Percentiles rank a stretch among this genome's conserved stretches.
Evolutionary conservation across 2,888 invertebrate genomes (phyloP).

Genomic region (Malacosoma neustria): DNA sequence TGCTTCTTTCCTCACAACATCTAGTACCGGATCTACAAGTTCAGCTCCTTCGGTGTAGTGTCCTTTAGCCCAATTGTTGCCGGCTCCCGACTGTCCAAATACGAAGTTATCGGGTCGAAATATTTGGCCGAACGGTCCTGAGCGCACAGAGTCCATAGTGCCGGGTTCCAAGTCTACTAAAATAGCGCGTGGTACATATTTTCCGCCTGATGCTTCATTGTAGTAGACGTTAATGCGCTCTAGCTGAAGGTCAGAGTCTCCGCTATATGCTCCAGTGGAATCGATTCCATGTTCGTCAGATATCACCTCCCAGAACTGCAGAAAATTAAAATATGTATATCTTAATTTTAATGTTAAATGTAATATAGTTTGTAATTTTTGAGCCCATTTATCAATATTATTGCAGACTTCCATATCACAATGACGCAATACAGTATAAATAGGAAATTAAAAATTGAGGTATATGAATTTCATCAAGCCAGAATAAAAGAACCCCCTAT

Average conservation of each 20-base stretch:
- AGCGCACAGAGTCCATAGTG: slow-evolving; percentile 77
- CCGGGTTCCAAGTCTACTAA: slow-evolving; percentile 54
- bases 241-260: slow-evolving; percentile 81
- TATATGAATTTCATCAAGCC: too few species aligned
- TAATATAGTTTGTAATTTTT: too few species aligned
- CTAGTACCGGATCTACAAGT: slow-evolving; percentile 75
- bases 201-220: slow-evolving; percentile 74
- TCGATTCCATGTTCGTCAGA: slow-evolving; percentile 86
- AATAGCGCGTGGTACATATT: slow-evolving; percentile 52
- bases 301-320: slow-evolving; percentile 88
- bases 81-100: slow-evolving; percentile 73
- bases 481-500: too few species aligned
- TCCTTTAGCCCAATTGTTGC: slow-evolving; percentile 78
- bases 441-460: too few species aligned
- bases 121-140: slow-evolving; percentile 77
- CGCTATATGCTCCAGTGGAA: slow-evolving; percentile 69
- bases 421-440: too few species aligned
- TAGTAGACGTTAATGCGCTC: slow-evolving; percentile 85
- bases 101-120: slow-evolving; percentile 84
- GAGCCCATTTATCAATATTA: too few species aligned
- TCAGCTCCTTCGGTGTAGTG: slow-evolving; percentile 80
- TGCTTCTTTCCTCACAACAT: slow-evolving; percentile 73
- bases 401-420: too few species aligned
- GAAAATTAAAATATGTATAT: slow-evolving; percentile 9
- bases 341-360: too few species aligned